Percentiles rank a stretch among this genome's conserved stretches.
phyloP scores from a whole-genome alignment of 2,113 vertebrate species.

The Piprites chloris region DNA sequence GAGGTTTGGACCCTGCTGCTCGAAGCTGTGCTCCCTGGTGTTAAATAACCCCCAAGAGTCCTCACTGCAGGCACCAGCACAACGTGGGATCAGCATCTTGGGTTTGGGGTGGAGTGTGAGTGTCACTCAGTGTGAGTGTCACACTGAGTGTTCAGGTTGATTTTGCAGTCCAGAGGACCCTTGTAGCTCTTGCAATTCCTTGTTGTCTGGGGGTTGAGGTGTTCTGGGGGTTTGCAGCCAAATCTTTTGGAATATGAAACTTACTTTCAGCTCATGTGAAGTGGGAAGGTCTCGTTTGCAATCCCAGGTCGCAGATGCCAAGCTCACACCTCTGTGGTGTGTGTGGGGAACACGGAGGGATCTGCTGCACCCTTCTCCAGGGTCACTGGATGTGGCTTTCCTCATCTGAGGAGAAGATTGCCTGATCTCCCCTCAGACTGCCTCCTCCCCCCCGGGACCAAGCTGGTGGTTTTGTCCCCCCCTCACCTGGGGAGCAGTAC shows the following conservation, averaged over 20 bases:
- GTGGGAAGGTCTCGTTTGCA: background rate
- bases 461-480: background rate
- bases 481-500: background rate
- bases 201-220: background rate
- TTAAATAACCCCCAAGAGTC: background rate
- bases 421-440: background rate
- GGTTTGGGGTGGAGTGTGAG: background rate
- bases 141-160: background rate
- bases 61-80: background rate
- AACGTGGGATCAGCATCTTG: background rate
- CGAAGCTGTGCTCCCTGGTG: background rate
- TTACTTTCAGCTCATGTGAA: background rate
- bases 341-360: fast-evolving
- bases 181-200: background rate
- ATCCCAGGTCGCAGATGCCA: fast-evolving
- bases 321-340: background rate
- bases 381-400: background rate
- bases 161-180: background rate
- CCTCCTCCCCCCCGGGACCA: background rate
- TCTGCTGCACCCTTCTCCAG: background rate
- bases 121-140: fast-evolving
- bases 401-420: background rate
- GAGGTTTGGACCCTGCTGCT: background rate
- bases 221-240: background rate
- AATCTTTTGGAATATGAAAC: background rate